These are phyloP conservation scores for Helicoverpa zea DNA, from an alignment of 1,140 invertebrate genomes.

Conservation along the genomic window DNA sequence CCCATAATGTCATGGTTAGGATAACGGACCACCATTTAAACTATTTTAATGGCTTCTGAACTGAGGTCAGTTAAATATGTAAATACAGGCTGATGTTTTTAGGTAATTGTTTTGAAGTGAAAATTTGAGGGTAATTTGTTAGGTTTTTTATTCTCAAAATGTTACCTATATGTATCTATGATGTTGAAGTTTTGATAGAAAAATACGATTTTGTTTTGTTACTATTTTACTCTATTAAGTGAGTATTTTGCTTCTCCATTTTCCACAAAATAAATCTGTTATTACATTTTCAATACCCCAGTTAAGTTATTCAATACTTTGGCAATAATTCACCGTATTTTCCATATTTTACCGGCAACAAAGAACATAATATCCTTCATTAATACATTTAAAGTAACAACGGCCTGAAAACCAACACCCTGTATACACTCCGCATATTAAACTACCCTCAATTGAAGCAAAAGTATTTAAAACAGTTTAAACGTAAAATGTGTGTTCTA, in stretches of 20 bases:
- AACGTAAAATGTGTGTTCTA: slow-evolving; percentile 25
- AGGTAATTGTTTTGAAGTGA: neutral
- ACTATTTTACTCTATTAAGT: no score
- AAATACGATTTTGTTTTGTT: no score
- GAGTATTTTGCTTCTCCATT: no score
- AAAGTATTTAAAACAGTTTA: slow-evolving; percentile 25
- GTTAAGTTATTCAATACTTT: no score
- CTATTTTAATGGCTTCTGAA: slow-evolving; percentile 43
- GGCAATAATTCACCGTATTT: no score
- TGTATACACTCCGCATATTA: neutral
- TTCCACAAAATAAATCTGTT: no score
- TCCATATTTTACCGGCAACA: no score
- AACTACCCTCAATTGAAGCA: neutral
- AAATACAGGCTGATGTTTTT: neutral
- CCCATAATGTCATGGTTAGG: slow-evolving; percentile 30
- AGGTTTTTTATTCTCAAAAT: neutral
- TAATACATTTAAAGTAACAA: neutral
- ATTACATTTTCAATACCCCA: no score
- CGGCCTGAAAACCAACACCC: neutral
- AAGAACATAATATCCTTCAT: no score
- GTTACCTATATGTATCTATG: no score
- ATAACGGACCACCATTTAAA: slow-evolving; percentile 27
- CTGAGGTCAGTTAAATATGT: neutral
- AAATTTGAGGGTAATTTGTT: neutral
- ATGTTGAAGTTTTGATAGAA: no score